Evolutionary conservation across 2,888 invertebrate genomes (phyloP), one percentile per base, ranked within the genome.

Genomic region (Abrostola triplasia): DNA sequence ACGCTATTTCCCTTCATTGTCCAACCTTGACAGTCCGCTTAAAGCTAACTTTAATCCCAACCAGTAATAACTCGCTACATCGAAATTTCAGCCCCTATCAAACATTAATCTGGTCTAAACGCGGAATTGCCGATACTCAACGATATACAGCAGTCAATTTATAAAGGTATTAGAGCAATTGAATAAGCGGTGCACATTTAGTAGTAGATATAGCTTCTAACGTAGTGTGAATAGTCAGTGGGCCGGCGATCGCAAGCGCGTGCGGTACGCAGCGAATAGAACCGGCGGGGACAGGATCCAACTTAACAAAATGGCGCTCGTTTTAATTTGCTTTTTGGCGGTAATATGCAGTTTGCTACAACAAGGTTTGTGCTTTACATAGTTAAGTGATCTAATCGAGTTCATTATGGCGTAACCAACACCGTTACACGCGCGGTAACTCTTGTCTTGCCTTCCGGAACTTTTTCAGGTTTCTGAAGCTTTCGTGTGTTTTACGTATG

Each of bases 341-440:
- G 90, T 91, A 76, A 74, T 91, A 69, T 91, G 92, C 90, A 91
- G 93, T 90, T 90, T 93, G 76, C 85, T 94, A 54, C 92, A 93
- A 63, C 89, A 92, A 93, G 94, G 94, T 94, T 88, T 81, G 92
- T 91, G 77, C 54, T 72, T 76, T 76, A 79, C 75, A 73, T 8
- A 74, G 53, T 67, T 67, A 71, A 60, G 44, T 37, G 53, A 56
- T 7, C 7, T 37, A 10, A 6, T n/a, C 24, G 24, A 60, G 12
- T 24, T 58, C 42, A 54, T 24, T 7, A 50, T 35, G 24, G 9
- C 44, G 44, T n/a, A 42, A 12, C 44, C 36, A 8, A 40, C 36
- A 52, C 49, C 71, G 10, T 5, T 70, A 54, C 7, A 24, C 1
- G 50, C 0, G 1, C 36, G n/a, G n/a, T 12, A 9, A 10, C 0